Evolutionary conservation across 1,140 invertebrate species (phyloP).

Genomic region (Riptortus pedestris): DNA sequence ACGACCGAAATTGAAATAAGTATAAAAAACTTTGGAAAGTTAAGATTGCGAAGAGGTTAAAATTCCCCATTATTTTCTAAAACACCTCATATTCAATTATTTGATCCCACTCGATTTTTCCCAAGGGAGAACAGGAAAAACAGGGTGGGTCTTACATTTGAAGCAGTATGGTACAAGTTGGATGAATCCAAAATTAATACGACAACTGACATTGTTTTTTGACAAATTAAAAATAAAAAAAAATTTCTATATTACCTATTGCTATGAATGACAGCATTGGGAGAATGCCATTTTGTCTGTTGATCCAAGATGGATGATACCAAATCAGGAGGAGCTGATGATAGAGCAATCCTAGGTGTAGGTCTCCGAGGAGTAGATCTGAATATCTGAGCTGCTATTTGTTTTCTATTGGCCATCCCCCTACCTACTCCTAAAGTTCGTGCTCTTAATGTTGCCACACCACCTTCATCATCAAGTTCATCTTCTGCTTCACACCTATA

Average conservation of each 20-base stretch:
- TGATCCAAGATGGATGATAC: constrained; percentile 31
- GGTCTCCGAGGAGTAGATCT: constrained; percentile 5
- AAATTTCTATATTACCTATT: constrained; percentile 23
- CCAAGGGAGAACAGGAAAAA: too few relatives aligned
- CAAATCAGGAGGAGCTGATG: constrained; percentile 16
- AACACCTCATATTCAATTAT: too few relatives aligned
- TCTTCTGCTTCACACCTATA: constrained; percentile 27
- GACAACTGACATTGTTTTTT: neutral
- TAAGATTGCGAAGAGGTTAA: too few relatives aligned
- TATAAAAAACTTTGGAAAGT: too few relatives aligned
- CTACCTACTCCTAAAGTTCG: neutral
- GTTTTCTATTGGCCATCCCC: constrained; percentile 20
- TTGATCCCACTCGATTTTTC: too few relatives aligned
- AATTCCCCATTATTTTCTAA: too few relatives aligned
- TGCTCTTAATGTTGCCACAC: constrained; percentile 1
- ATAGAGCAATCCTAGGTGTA: neutral
- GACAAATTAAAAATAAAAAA: neutral
- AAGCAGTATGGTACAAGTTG: too few relatives aligned
- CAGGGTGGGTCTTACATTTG: too few relatives aligned
- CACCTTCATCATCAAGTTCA: constrained; percentile 19
- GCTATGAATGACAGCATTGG: constrained; percentile 8
- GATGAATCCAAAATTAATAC: too few relatives aligned
- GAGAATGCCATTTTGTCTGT: constrained; percentile 32
- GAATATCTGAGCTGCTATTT: constrained; percentile 21
- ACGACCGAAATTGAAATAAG: too few relatives aligned